A percentile compares a stretch with the other conserved stretches of the same genome.
These are phyloP conservation scores for Leptoclinus maculatus DNA, from an alignment of 2,797 vertebrate species.

Conservation along the genomic window DNA sequence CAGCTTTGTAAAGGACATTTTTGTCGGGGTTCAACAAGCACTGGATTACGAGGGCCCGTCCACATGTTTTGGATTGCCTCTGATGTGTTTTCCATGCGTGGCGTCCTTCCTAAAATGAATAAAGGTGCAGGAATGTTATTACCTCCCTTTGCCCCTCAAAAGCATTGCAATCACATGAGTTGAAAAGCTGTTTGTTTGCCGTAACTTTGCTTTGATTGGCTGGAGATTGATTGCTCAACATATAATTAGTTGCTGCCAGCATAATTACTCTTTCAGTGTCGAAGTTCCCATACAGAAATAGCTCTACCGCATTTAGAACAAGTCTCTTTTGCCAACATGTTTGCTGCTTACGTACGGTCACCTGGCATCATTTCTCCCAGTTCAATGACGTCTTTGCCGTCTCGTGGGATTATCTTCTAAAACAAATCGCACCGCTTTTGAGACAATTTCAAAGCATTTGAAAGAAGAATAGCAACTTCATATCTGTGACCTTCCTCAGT, in stretches of 20 bases:
- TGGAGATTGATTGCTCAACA: slow-evolving; percentile 62
- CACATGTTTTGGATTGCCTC: slow-evolving; percentile 53
- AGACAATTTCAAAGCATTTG: slow-evolving; percentile 69
- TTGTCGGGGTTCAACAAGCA: slow-evolving; percentile 11
- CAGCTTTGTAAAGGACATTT: slow-evolving; percentile 28
- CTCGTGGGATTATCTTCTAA: slow-evolving; percentile 56
- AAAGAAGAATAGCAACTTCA: slow-evolving; percentile 49
- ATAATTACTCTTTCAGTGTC: slow-evolving; percentile 57
- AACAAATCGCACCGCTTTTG: slow-evolving; percentile 55
- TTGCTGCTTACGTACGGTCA: slow-evolving; percentile 59
- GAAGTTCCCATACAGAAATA: slow-evolving; percentile 74
- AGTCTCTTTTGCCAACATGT: slow-evolving; percentile 50
- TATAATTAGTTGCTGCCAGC: slow-evolving; percentile 70
- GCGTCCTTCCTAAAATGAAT: slow-evolving; percentile 45
- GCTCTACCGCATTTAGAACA: slow-evolving; percentile 62
- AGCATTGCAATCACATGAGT: slow-evolving; percentile 16
- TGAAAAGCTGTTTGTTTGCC: slow-evolving; percentile 38
- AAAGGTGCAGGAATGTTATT: slow-evolving; percentile 40
- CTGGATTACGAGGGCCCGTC: slow-evolving; percentile 13
- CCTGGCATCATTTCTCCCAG: slow-evolving; percentile 62
- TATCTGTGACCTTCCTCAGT: slow-evolving; percentile 69
- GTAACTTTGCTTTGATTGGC: slow-evolving; percentile 57
- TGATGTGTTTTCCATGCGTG: slow-evolving; percentile 56
- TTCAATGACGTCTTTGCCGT: slow-evolving; percentile 40
- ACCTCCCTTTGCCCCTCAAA: slow-evolving; percentile 23